Conservation (phyloP, 2,113 vertebrate genomes). For the Chaetodon trifascialis region DNA sequence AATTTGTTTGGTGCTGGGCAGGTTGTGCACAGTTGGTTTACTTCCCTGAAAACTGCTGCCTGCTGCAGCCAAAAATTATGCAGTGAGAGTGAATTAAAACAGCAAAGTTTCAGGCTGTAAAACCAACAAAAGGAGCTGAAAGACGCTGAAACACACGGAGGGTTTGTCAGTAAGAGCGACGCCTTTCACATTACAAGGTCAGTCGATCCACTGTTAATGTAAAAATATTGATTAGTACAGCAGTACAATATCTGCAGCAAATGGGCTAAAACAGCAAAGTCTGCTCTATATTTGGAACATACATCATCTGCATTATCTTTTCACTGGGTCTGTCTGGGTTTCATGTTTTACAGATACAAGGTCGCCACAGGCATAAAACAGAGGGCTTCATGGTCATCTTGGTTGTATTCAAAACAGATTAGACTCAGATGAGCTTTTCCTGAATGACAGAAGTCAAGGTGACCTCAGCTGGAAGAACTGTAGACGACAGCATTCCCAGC, state of each 20-base stretch:
- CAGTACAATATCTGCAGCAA: not conserved
- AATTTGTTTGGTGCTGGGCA: too few species aligned
- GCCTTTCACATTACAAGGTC: not conserved
- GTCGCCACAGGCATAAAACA: not conserved
- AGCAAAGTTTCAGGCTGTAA: not conserved
- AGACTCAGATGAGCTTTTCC: constrained; percentile 3
- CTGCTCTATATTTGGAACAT: not conserved
- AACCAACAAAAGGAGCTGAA: not conserved
- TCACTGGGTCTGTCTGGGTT: too few species aligned
- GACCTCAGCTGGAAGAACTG: not conserved
- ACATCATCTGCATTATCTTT: not conserved
- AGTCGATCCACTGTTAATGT: not conserved
- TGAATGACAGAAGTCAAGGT: constrained; percentile 28
- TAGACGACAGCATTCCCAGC: constrained; percentile 18
- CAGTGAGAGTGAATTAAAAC: not conserved
- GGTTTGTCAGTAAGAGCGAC: not conserved
- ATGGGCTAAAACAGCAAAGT: not conserved
- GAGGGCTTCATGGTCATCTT: not conserved
- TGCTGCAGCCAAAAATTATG: too few species aligned
- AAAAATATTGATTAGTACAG: not conserved
- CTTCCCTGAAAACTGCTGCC: too few species aligned
- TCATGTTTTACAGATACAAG: not conserved
- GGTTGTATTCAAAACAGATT: constrained; percentile 37
- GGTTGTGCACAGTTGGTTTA: too few species aligned
- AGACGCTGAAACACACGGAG: not conserved